Base-by-base conservation (phyloP, 2,888 invertebrate species). In the Stenodema calcarata region DNA sequence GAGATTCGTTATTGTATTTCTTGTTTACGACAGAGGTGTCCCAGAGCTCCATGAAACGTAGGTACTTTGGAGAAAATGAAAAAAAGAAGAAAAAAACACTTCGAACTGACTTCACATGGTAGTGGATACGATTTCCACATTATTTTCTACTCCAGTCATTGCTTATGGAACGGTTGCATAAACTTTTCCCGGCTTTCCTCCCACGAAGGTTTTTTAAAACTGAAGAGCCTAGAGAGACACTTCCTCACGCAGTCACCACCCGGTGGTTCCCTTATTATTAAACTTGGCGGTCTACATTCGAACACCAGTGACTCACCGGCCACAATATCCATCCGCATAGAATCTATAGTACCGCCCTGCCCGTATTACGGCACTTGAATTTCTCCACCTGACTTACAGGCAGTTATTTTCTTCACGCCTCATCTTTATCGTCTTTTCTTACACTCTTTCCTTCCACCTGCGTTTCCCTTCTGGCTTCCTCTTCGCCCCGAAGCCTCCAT, bases 231-330 rank as follows among this genome's bases (percentile, higher is more conserved):
- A n/a, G 23, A 30, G 30, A 41, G 30, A 18, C 73, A 35, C 73
- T 73, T 41, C 41, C 78, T 44, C 42, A 42, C 23, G 0, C 78
- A 23, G 27, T 78, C 78, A 11, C 78, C 44, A 78, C 78, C 78
- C 44, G 78, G 73, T 35, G 78, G 42, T 3, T n/a, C 62, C 62
- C 78, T 78, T 78, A 41, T 44, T 78, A 78, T 78, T 78, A 78
- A 78, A 78, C 78, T 44, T 78, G 41, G 78, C 44, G 23, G 41
- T 35, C 44, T 78, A 18, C 41, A 44, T 7, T 73, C 16, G 41
- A 78, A 78, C 42, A 78, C 18, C 44, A 11, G 78, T 78, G 78
- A 78, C 78, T 78, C 44, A 44, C 78, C 41, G 27, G 42, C 78
- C 44, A 78, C 78, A 78, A 78, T 78, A 78, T 78, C 41, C 78